Base-by-base conservation (phyloP, 2,888 invertebrate species). In the Patella depressa region DNA sequence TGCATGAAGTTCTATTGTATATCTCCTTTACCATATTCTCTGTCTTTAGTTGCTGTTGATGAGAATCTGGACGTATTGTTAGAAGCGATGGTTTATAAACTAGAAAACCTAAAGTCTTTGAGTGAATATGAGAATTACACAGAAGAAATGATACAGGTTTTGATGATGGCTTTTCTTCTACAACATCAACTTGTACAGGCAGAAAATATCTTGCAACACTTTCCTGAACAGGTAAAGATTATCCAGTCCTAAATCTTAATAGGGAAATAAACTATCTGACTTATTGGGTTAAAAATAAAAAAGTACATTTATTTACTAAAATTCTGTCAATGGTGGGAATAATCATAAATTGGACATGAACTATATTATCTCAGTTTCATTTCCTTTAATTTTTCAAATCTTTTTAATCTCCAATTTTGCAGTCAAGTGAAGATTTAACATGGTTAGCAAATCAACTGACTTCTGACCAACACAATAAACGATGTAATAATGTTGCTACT, bases 151-250 rank as follows among this genome's bases (percentile, higher is more conserved):
- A 79, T 86, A 17, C 69, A 78, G 19, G 78, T 81, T 17, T 79
- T 85, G 29, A 80, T 89, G 29, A 80, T 89, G 80, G 85, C 88
- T 34, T 85, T 85, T 55, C 79, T 89, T 11, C 80, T 89, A 54
- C 83, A 84, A 53, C 74, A 83, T 65, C 89, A 89, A 77, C 86
- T 88, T 71, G 75, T 76, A 69, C 86, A 88, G 53, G 86, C 87
- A 24, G 86, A 86, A 73, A 82, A 82, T 74, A 74, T 82, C 34
- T 79, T 87, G 19, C 73, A 73, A 19, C 73, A 78, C 15, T 80
- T 86, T 34, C 73, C 80, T 57, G 79, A 76, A 14, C 81, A 83
- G 84, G 87, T 87, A 74, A 45, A 45, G 4, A 45, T 45, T 45
- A 45, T 5, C 34, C 7, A 45, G 34, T 45, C 34, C 34, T 7